Percentiles rank a stretch among this genome's conserved stretches.
These are phyloP conservation scores for Thunnus maccoyii DNA, from an alignment of 2,113 vertebrate species.

Conservation along the genomic window DNA sequence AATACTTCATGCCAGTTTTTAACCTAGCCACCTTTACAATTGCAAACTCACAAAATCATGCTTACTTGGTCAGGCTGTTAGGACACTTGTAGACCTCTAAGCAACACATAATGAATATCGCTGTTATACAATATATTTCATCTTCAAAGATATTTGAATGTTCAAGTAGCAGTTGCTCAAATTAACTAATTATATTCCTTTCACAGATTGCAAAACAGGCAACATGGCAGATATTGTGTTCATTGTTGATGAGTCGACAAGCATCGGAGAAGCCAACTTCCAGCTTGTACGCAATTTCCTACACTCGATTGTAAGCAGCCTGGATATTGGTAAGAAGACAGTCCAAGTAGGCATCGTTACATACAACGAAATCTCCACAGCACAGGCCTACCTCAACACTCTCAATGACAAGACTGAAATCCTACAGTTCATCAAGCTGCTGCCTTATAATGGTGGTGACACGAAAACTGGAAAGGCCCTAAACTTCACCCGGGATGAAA, in stretches of 20 bases:
- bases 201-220: constrained; percentile 83
- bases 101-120: no score
- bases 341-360: constrained; percentile 86
- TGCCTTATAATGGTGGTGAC: constrained; percentile 81
- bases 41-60: no score
- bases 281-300: constrained; percentile 84
- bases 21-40: no score
- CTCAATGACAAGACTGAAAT: constrained; percentile 79
- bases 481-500: constrained; percentile 73
- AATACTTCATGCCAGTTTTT: no score
- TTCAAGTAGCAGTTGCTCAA: no score
- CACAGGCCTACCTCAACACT: constrained; percentile 83
- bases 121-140: background rate
- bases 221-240: constrained; percentile 87
- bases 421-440: constrained; percentile 84
- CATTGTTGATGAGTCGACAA: constrained; percentile 87
- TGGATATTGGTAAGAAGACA: constrained; percentile 65
- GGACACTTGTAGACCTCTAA: no score
- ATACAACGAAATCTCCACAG: constrained; percentile 74
- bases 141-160: background rate
- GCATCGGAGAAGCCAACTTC: constrained; percentile 75
- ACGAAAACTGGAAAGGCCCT: constrained; percentile 83
- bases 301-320: constrained; percentile 78
- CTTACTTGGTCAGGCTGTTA: no score
- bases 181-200: constrained; percentile 11